Evolutionary conservation across 2,113 vertebrate genomes (phyloP), one percentile per base, ranked within the genome.

Genomic region (Phrynosoma blainvillii): DNA sequence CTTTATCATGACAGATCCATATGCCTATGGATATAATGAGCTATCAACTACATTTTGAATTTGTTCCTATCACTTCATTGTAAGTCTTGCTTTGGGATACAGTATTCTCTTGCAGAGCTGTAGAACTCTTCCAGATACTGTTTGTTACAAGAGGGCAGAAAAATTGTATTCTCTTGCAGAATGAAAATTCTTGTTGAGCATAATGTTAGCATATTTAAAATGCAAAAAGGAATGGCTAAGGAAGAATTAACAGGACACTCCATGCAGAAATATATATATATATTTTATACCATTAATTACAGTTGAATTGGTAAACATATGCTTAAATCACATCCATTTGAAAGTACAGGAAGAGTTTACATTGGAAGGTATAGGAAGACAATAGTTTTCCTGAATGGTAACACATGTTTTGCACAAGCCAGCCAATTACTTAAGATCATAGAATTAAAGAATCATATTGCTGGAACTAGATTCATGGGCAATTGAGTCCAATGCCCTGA

Each of bases 31-130:
- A n/a, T n/a, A n/a, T n/a, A n/a, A n/a, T n/a, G n/a, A n/a, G n/a
- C n/a, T n/a, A n/a, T 70, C 32, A 83, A 71, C 27, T 86, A 21
- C 21, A 56, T 27, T 56, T 40, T 70, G 21, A 71, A n/a, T 87
- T 71, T 87, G 23, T 54, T 42, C 66, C 68, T 80, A 71, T 80
- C 68, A 71, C 71, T 71, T 42, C 71, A 80, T 87, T 81, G 30
- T 52, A 40, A 14, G 7, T 36, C 59, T 87, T 87, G 47, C 9
- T 73, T 80, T 40, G n/a, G 52, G 36, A 80, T 36, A 71, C 40
- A 59, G 54, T 86, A 47, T 71, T 36, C 21, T 80, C 25, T 87
- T 56, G 14, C n/a, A 27, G 14, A 68, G 47, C 10, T 62, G 16
- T 11, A 71, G 18, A 70, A 1, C 62, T 66, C 21, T 78, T 66